Evolutionary conservation across 2,113 vertebrate genomes (phyloP), one percentile per base, ranked within the genome.

Genomic region (Tricholaema leucomelas): DNA sequence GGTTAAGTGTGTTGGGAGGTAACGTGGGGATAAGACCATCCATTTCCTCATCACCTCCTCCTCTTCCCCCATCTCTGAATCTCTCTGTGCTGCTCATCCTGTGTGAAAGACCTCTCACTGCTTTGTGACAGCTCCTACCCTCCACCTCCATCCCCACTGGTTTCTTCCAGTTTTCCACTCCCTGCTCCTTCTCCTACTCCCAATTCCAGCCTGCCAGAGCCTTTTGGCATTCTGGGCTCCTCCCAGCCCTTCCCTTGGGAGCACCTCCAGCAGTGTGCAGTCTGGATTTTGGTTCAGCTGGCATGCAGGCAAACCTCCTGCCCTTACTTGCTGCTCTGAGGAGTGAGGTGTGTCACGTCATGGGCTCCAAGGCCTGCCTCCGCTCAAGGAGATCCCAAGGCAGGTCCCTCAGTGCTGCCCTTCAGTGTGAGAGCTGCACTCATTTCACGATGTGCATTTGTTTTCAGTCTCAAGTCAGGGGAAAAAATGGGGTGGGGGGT

Each of bases 251-350:
- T 63, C 56, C 9, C 11, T 1, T 81, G 60, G 73, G 77, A 67
- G 13, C 18, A 19, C 16, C 35, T 82, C 35, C 15, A 23, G n/a
- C 4, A 4, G 15, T 14, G 4, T 0, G 0, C 15, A 15, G 20
- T 9, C 23, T 38, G 64, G 12, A 13, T 25, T 38, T 44, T 17
- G 6, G 28, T 65, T 79, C 64, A 73, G 35, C 24, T 1, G 2
- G 13, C 5, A 3, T 54, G 59, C 28, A 10, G 38, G 23, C 65
- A 72, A 58, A 25, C 15, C 15, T 72, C 18, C 52, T 46, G 81
- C 74, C 66, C 20, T 36, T 54, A 40, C 75, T 42, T 73, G 67
- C 55, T 16, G 11, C 46, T 84, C 59, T 44, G 55, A 73, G 78
- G 10, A 31, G 14, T 2, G 6, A 28, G 27, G 11, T 65, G 63